Evolutionary conservation across 2,113 vertebrate species (phyloP), one percentile per base, ranked within the genome.

Genomic region (Myrmecobius fasciatus): DNA sequence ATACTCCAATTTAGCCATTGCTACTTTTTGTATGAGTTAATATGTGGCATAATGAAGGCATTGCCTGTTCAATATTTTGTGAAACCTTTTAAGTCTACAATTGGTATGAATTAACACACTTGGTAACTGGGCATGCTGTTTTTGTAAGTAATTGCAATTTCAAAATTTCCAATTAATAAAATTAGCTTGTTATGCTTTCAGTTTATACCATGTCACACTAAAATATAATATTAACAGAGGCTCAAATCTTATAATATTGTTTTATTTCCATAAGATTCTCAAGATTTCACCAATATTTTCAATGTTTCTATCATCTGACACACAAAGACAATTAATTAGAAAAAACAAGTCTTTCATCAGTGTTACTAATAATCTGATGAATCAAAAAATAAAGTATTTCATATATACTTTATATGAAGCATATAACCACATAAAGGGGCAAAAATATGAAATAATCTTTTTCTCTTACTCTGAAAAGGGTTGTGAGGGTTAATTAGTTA

Each of bases 401-500:
- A 97, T 95, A 97, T 94, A 96, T 91, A 94, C 94, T n/a, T 92
- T 97, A 94, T 91, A 96, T 92, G 93, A 96, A 92, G 89, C 92
- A 93, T 92, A 48, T 93, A 96, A 95, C 95, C 92, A 92, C 96
- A 96, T 49, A 28, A 90, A 51, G 22, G 89, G 6, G 47, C 46
- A 90, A 17, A 49, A 49, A 3, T 90, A 94, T 94, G 92, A 36
- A 96, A 94, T 94, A 97, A 93, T 51, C 53, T 92, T 94, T 89
- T 90, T 93, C 91, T 96, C 92, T 97, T 88, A 94, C 95, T 97
- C 91, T 89, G 89, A 97, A 51, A 92, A 95, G 93, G 48, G 92
- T 96, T 96, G 54, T 96, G 95, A 97, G 94, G 25, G 96, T 97
- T 97, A 97, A 97, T 97, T 98, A 95, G 96, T 96, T 97, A 97